Evolutionary conservation across 2,797 vertebrate genomes (phyloP).

Genomic region (Malacoraja senta): DNA sequence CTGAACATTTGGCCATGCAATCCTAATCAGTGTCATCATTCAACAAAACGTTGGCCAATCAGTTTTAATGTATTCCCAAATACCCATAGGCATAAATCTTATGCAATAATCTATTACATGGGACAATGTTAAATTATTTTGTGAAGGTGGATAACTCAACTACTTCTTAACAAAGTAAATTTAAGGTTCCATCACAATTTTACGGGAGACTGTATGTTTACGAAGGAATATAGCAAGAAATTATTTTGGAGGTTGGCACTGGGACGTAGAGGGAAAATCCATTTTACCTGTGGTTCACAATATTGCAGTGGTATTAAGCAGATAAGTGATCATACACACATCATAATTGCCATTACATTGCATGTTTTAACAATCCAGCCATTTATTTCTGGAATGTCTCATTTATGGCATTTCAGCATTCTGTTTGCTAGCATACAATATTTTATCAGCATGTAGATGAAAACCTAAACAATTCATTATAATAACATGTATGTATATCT

Average conservation of each 20-base stretch:
- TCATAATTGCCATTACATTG: neutral
- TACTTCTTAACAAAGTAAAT: neutral
- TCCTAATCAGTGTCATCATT: neutral
- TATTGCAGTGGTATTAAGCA: neutral
- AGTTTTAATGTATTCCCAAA: neutral
- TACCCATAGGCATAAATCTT: neutral
- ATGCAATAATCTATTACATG: neutral
- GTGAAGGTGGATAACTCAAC: neutral
- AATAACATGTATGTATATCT: neutral
- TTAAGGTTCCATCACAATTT: neutral
- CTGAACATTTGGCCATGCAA: neutral
- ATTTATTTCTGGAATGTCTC: slow-evolving; percentile 7
- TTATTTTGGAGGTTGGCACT: neutral
- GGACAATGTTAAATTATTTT: neutral
- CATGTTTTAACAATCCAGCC: neutral
- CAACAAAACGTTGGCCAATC: neutral
- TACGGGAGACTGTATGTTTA: neutral
- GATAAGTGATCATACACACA: neutral
- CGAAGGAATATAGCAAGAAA: neutral
- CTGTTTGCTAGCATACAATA: neutral
- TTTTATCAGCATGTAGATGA: neutral
- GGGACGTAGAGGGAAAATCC: neutral
- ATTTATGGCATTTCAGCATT: neutral
- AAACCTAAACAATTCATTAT: slow-evolving; percentile 10
- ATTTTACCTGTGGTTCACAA: neutral